Base-by-base conservation (phyloP, 2,888 invertebrate species). In the Calliphora vomitoria region DNA sequence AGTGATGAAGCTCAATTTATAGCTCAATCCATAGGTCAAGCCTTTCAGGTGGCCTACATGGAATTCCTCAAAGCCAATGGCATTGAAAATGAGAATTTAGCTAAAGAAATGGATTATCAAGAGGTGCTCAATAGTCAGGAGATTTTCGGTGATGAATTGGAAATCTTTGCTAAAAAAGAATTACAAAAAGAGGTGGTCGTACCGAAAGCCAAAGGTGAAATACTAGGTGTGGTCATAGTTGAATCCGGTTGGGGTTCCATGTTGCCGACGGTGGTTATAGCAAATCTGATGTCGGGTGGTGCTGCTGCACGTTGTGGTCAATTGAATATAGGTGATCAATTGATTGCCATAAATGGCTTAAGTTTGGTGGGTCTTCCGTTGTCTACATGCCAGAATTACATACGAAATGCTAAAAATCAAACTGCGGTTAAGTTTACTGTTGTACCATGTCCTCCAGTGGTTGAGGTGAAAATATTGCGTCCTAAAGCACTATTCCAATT, bases 181-280 rank as follows among this genome's bases (percentile, higher is more conserved):
- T 96, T 98, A 94, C 99, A 99, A 92, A 98, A 98, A 94, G 98
- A 98, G 95, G 99, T 99, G 89, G 99, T 99, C 78, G 99, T 99
- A 85, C 99, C 99, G 66, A 99, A 99, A 94, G 96, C 98, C 58
- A 99, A 99, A 94, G 98, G 99, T 38, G 99, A 99, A 95, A 98
- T 99, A 89, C 95, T 99, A 58, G 99, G 99, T 18, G 98, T 99
- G 89, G 99, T 99, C 74, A 99, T 99, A 90, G 99, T 99, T 86
- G 99, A 99, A 94, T 99, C 99, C 0, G 99, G 99, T 53, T 99
- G 99, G 99, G 99, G 99, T 38, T 99, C 99, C 35, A 99, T 99
- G 99, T 95, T 99, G 90, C 99, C 99, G n/a, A 99, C 99, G 0
- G 99, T 99, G 71, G 99, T 99, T 71, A 98, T 99, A 91, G 99